Evolutionary conservation across 2,113 vertebrate species (phyloP).

Genomic region (Chunga burmeisteri): DNA sequence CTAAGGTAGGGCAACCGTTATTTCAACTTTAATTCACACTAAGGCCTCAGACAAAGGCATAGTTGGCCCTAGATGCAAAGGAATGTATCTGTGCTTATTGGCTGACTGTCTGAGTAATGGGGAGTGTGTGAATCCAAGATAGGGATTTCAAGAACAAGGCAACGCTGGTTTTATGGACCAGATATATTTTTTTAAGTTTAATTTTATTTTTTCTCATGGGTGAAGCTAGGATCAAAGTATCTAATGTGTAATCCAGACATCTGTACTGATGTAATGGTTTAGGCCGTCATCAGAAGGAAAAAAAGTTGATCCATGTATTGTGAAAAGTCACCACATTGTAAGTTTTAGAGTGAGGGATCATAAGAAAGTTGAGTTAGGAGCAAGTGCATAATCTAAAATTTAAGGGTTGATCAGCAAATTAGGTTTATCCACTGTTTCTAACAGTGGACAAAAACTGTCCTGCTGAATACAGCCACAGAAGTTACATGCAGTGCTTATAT

Average conservation of each 20-base stretch:
- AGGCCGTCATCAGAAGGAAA: not conserved
- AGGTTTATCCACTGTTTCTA: not conserved
- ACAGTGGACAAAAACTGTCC: not conserved
- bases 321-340: not conserved
- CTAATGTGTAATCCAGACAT: not conserved
- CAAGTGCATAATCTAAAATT: not conserved
- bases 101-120: not conserved
- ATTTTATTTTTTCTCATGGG: slow-evolving; percentile 1
- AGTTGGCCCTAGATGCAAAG: not conserved
- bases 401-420: not conserved
- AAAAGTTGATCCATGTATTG: not conserved
- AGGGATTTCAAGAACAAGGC: not conserved
- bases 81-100: not conserved
- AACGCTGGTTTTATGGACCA: not conserved
- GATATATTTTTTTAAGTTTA: not conserved
- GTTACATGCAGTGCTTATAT: not conserved
- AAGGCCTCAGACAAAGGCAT: not conserved
- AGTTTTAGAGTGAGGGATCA: not conserved
- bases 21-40: not conserved
- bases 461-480: not conserved
- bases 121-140: not conserved
- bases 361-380: not conserved
- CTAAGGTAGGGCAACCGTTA: not conserved
- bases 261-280: not conserved
- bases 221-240: not conserved